Percentiles rank a stretch among this genome's conserved stretches.
phyloP scores from a whole-genome alignment of 2,113 vertebrate species.

The Hylia prasina region DNA sequence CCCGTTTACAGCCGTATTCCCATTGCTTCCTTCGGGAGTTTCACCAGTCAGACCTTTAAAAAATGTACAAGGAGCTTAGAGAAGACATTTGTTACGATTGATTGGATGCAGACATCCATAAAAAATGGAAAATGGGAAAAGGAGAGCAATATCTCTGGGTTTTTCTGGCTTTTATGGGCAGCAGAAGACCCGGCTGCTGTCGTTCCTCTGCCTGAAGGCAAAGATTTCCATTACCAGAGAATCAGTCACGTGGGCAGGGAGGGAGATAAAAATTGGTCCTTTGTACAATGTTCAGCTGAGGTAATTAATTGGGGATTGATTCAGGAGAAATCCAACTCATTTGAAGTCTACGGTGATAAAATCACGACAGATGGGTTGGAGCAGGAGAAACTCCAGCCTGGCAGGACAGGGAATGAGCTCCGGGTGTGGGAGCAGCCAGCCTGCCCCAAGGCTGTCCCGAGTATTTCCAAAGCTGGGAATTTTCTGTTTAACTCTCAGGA shows the following conservation, averaged over 20 bases:
- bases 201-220: background rate
- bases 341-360: background rate
- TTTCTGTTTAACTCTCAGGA: background rate
- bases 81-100: background rate
- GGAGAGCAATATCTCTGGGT: background rate
- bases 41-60: background rate
- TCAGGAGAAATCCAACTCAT: background rate
- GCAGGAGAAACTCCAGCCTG: background rate
- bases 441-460: background rate
- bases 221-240: background rate
- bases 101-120: background rate
- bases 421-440: background rate
- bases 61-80: background rate
- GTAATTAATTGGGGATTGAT: slow-evolving; percentile 49
- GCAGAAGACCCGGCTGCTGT: background rate
- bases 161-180: background rate
- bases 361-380: background rate
- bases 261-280: background rate
- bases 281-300: background rate
- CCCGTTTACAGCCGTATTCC: background rate
- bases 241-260: background rate
- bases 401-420: background rate
- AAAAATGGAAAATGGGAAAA: background rate
- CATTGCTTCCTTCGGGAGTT: background rate
- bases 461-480: background rate